Base-by-base conservation (phyloP, 2,113 vertebrate genomes). In the Acinonyx jubatus region DNA sequence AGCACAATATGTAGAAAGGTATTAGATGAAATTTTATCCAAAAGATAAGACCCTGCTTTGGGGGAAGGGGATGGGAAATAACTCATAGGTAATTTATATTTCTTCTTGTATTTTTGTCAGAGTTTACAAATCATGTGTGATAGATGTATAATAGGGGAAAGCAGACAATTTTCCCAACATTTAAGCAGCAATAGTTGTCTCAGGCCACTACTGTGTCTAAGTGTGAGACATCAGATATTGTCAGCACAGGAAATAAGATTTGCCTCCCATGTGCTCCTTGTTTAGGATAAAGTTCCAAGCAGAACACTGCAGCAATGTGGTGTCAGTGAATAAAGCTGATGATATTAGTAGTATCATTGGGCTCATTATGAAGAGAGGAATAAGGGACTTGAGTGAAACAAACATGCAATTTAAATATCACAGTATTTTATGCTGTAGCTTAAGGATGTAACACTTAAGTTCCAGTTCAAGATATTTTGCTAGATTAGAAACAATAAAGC, bases 401-500 rank as follows among this genome's bases (percentile, higher is more conserved):
- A 79, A 82, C 23, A 13, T 1, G 0, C 15, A 27, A 7, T 8
- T 93, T n/a, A 38, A n/a, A 1, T 83, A 61, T 41, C 33, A 45
- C 6, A 76, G 1, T 74, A 68, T 91, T 82, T 80, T 91, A 25
- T 19, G 10, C 0, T 52, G 7, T 36, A 36, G 8, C 52, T 63
- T 79, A 91, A 79, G 41, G 23, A 38, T 38, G 66, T 65, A 81
- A 82, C 19, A 31, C 21, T 92, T 74, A 69, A 76, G 8, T 86
- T 85, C 13, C 19, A 80, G 11, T 48, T 96, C 52, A 86, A 50
- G 10, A 65, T 79, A 27, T 29, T 92, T 76, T 82, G 57, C 66
- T 94, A 86, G n/a, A 90, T 82, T 71, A 81, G 89, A 86, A 88
- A 81, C 21, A 73, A 89, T 80, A 41, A 96, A 61, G 50, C 41